A percentile compares a stretch with the other conserved stretches of the same genome.
These are phyloP conservation scores for Alectoris magna DNA, from an alignment of 2,797 vertebrate species.

Conservation along the genomic window DNA sequence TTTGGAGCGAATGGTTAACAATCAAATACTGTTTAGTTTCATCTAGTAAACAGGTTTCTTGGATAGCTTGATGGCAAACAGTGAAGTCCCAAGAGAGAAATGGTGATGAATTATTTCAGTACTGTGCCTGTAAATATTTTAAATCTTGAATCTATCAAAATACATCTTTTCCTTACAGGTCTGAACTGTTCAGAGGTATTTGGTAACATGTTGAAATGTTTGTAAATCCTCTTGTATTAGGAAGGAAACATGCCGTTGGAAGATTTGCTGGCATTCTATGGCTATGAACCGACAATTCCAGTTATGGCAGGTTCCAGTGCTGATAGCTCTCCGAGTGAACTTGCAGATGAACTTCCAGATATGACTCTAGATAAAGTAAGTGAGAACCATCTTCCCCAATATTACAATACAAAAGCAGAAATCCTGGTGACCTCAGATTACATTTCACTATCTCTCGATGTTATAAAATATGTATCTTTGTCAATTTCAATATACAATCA, in stretches of 20 bases:
- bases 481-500: background rate
- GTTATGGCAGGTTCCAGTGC: conserved; percentile 88
- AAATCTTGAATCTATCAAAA: background rate
- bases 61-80: background rate
- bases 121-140: background rate
- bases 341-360: conserved; percentile 95
- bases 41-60: background rate
- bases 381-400: background rate
- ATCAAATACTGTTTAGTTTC: background rate
- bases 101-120: background rate
- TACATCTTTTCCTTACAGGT: background rate
- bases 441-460: background rate
- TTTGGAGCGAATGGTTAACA: background rate
- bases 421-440: background rate
- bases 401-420: background rate
- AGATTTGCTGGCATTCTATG: conserved; percentile 95
- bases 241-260: conserved; percentile 98
- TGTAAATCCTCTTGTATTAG: conserved; percentile 75
- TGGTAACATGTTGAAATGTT: background rate
- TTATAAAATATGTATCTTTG: accelerated
- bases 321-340: conserved; percentile 94
- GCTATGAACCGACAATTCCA: conserved; percentile 90
- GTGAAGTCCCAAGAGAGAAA: background rate
- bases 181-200: background rate
- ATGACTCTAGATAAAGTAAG: conserved; percentile 98